phyloP scores from a whole-genome alignment of 2,797 vertebrate genomes.

The Tarsius wallacei region DNA sequence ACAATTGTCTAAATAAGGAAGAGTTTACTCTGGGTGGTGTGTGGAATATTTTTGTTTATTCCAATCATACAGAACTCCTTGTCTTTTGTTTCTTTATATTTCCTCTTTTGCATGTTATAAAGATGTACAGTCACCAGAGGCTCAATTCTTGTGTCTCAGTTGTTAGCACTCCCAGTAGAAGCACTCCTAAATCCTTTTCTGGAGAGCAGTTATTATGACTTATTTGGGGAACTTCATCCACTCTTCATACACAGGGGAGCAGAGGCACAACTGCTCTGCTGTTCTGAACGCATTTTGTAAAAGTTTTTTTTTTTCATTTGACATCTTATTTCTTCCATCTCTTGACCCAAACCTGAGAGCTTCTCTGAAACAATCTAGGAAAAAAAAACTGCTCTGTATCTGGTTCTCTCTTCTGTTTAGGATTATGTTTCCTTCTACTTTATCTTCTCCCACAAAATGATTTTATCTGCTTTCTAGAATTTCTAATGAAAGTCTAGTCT shows the following conservation, averaged over 20 bases:
- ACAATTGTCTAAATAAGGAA: not conserved
- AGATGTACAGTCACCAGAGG: not conserved
- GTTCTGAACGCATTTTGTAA: not conserved
- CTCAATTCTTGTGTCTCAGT: not conserved
- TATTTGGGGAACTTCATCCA: not conserved
- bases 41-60: not conserved
- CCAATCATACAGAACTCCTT: not conserved
- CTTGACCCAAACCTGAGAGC: not conserved
- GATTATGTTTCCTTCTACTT: not conserved
- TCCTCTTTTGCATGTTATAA: not conserved
- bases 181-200: not conserved
- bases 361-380: not conserved
- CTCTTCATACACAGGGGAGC: not conserved
- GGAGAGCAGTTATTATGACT: not conserved
- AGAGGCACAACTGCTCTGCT: not conserved
- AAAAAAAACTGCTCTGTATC: not conserved
- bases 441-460: not conserved
- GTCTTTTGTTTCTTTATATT: not conserved
- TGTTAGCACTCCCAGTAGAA: not conserved
- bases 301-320: not conserved
- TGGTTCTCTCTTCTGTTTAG: not conserved
- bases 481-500: not conserved
- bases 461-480: not conserved
- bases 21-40: not conserved
- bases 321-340: not conserved